A percentile compares a stretch with the other conserved stretches of the same genome.
Evolutionary conservation across 2,888 invertebrate species (phyloP).

Genomic region (Serrognathus titanus): DNA sequence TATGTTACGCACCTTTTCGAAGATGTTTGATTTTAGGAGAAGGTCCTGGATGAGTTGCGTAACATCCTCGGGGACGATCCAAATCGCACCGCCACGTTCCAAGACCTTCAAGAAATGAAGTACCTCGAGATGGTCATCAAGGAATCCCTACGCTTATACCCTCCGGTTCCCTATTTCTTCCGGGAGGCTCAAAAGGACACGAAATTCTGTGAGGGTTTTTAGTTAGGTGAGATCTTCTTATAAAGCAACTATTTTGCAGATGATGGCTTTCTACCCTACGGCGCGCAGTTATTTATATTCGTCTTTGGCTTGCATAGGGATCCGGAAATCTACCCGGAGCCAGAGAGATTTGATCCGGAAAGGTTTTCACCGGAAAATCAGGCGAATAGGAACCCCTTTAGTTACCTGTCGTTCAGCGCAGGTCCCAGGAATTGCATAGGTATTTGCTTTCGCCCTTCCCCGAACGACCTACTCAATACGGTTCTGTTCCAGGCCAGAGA

Average conservation of each 20-base stretch:
- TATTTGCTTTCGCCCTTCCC: not conserved
- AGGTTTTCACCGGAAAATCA: not conserved
- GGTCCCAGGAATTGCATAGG: conserved; percentile 7
- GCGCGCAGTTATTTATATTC: not conserved
- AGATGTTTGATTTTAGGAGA: conserved; percentile 34
- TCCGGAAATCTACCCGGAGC: not conserved
- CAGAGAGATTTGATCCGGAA: not conserved
- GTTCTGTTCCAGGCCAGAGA: conserved; percentile 43
- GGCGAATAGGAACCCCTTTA: not conserved
- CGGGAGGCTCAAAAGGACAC: no score
- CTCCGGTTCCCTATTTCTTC: not conserved
- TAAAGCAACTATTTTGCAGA: not conserved
- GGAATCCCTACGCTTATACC: conserved; percentile 1
- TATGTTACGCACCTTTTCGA: not conserved
- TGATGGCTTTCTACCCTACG: not conserved
- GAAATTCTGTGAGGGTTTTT: no score
- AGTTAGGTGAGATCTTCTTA: no score
- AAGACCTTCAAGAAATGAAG: conserved; percentile 38
- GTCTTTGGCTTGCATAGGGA: not conserved
- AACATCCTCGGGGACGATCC: conserved; percentile 35
- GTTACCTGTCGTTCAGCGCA: conserved; percentile 3
- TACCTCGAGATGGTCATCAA: conserved; percentile 5
- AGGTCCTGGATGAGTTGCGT: conserved; percentile 42
- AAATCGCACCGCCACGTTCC: conserved; percentile 24
- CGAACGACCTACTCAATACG: not conserved